Evolutionary conservation across 1,140 invertebrate genomes (phyloP), one percentile per base, ranked within the genome.

Genomic region (Tachypleus tridentatus): DNA sequence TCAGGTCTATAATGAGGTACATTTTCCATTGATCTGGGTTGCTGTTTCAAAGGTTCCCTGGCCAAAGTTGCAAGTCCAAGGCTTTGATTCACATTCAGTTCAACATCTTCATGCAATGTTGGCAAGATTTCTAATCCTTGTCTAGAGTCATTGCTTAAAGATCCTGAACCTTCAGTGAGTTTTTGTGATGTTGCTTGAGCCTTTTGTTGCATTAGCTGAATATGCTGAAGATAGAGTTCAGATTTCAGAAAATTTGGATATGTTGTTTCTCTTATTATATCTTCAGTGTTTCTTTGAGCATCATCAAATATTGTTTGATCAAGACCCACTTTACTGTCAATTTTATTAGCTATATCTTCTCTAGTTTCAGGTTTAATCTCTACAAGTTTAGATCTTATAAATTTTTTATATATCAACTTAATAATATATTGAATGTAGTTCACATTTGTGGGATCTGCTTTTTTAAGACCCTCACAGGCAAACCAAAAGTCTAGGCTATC

Each of bases 161-260:
- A 4, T 49, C 58, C 61, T 59, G 50, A 50, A 9, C n/a, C n/a
- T 53, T 51, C 50, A 29, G 29, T 29, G 29, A 29, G 29, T 29
- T 29, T 29, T 5, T n/a, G 29, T 56, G 29, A 4, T 61, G 57
- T 59, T 47, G 60, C 82, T 71, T 80, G 81, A 57, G 79, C 83
- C 29, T 29, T 29, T 29, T 29, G 29, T 29, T 29, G 29, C 29
- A 29, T 29, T 29, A 29, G 29, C 75, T 89, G 86, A 72, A 94
- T 85, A 78, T 92, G 89, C 73, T 89, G 83, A 72, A 95, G 83
- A 81, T 94, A 97, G 73, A 91, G 83, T 71, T 95, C 91, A 67
- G 90, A 93, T 71, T 86, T 86, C 66, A 96, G 82, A 77, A 97
- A 97, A 76, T 89, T 88, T 56, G 88, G 88, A 79, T 95, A 95